A percentile compares a stretch with the other conserved stretches of the same genome.
Evolutionary conservation across 2,113 vertebrate species (phyloP).

Genomic region (Alethe diademata): DNA sequence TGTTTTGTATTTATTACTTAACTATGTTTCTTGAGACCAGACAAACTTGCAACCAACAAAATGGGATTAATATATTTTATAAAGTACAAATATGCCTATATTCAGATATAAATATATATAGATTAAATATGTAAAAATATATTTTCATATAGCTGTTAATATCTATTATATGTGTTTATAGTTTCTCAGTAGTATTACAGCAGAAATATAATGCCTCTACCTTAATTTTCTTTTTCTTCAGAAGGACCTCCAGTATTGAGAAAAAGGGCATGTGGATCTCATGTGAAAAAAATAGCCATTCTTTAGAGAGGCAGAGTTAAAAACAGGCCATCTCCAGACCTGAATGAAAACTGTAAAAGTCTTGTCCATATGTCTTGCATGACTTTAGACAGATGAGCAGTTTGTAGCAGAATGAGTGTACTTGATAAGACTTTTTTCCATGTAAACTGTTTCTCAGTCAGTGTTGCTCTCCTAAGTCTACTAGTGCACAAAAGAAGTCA

Average conservation of each 20-base stretch:
- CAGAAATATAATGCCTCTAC: not conserved
- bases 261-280: not conserved
- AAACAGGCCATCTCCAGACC: not conserved
- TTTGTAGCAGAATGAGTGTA: not conserved
- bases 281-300: not conserved
- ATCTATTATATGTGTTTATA: not conserved
- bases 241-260: not conserved
- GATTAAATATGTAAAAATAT: not conserved
- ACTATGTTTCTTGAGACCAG: not conserved
- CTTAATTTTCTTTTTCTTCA: not conserved
- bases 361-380: not conserved
- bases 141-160: not conserved
- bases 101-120: not conserved
- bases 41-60: not conserved
- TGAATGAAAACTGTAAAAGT: not conserved
- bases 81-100: not conserved
- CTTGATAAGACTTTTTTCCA: not conserved
- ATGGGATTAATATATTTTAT: not conserved
- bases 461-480: not conserved
- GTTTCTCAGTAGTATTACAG: not conserved
- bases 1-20: not conserved
- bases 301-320: not conserved
- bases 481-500: not conserved
- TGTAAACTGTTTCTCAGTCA: not conserved
- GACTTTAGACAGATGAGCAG: not conserved